Base-by-base conservation (phyloP, 2,888 invertebrate genomes). In the Cephus nigrinus region DNA sequence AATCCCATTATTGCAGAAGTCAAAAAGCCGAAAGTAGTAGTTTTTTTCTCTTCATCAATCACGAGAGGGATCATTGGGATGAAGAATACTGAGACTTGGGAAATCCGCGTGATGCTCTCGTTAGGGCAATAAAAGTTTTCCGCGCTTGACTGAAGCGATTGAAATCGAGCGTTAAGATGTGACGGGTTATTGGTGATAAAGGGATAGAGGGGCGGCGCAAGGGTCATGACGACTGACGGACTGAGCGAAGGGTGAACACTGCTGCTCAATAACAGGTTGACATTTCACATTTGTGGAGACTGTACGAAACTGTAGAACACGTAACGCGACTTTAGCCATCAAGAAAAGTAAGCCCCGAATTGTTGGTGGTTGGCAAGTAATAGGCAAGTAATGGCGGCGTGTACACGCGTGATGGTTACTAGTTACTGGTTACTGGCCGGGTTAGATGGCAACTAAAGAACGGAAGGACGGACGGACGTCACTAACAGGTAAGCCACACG, bases 401-500 rank as follows among this genome's bases (percentile, higher is more conserved):
- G 55, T 55, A 23, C 55, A 23, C 71, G 71, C 71, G 71, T 32
- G 31, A 32, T 71, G 71, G 71, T 71, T 71, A 71, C 71, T 71
- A n/a, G 31, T 71, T 15, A 71, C 71, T 71, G 71, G 12, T 71
- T 32, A 69, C 69, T 69, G 69, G 31, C n/a, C 23, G 23, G 30
- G 12, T 33, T 74, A 74, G 23, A 74, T 68, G 55, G 76, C 73
- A 34, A 71, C 12, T 31, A 71, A 32, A 71, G 71, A 31, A 32
- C 71, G 71, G 71, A 31, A 31, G 68, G 34, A 34, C 33, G 69
- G 69, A 78, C 79, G 73, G 23, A 75, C 75, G 75, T 77, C 74
- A 83, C 81, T 84, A 83, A 87, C 84, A 85, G 83, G 80, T 82
- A 81, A 84, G 83, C 85, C 83, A 84, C 81, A 83, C 84, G 85